These are phyloP conservation scores for Rotaria sp. DNA, from an alignment of 2,888 invertebrate species.

Conservation along the genomic window DNA sequence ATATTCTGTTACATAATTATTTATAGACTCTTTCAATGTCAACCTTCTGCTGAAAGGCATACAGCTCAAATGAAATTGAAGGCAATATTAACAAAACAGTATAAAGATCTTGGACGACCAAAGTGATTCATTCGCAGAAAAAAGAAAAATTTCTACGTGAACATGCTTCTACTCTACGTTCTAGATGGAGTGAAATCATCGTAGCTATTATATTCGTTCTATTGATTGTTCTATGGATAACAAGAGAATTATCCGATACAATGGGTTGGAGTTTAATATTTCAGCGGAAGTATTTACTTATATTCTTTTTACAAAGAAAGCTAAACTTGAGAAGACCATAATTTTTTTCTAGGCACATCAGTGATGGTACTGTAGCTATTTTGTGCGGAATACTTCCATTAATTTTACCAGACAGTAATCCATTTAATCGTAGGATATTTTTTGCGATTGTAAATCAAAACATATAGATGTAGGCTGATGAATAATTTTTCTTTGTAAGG, in stretches of 20 bases:
- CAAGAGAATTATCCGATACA: no score
- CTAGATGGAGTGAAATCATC: no score
- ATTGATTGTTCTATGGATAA: no score
- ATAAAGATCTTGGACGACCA: no score
- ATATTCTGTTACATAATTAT: neutral
- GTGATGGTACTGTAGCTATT: slow-evolving; percentile 62
- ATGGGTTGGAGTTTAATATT: no score
- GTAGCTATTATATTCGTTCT: no score
- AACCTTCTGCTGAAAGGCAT: neutral
- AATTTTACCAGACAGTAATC: slow-evolving; percentile 67
- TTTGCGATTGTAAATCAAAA: neutral
- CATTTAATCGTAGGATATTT: slow-evolving; percentile 61
- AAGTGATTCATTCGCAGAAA: no score
- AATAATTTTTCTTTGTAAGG: neutral
- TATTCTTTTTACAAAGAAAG: neutral
- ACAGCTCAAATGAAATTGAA: slow-evolving; percentile 62
- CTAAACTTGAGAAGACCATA: neutral
- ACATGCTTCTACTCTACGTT: no score
- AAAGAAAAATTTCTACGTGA: no score
- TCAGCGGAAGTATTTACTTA: no score
- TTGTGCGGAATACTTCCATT: slow-evolving; percentile 74
- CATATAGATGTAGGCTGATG: neutral
- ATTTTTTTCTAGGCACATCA: slow-evolving; percentile 46
- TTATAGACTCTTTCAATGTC: neutral
- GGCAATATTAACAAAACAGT: slow-evolving; percentile 68